Evolutionary conservation across 2,888 invertebrate genomes (phyloP).

Genomic region (Melieria crassipennis): DNA sequence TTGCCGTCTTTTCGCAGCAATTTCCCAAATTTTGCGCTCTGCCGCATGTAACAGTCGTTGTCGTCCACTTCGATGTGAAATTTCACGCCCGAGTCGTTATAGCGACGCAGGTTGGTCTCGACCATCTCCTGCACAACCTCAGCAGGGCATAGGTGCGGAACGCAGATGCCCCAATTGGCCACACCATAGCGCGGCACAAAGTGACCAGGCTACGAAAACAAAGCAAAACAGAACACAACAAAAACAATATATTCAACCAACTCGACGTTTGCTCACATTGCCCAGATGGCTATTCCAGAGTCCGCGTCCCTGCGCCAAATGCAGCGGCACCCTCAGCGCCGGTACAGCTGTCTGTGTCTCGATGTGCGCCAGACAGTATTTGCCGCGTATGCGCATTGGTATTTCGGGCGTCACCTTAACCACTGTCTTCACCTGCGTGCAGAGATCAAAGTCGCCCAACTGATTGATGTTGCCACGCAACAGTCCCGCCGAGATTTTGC

Average conservation of each 20-base stretch:
- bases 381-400: constrained; percentile 73
- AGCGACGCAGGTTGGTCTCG: constrained; percentile 70
- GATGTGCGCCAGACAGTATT: constrained; percentile 75
- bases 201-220: constrained; percentile 72
- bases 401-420: constrained; percentile 71
- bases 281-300: constrained; percentile 73
- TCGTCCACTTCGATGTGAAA: constrained; percentile 70
- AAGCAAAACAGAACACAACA: not conserved
- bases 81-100: constrained; percentile 70
- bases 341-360: constrained; percentile 71
- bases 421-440: constrained; percentile 68
- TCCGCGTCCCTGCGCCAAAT: constrained; percentile 73
- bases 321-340: constrained; percentile 72
- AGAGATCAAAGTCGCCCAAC: constrained; percentile 77
- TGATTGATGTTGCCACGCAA: constrained; percentile 78
- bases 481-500: constrained; percentile 76
- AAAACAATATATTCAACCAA: not conserved
- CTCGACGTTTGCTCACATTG: constrained; percentile 67
- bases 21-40: constrained; percentile 53
- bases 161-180: constrained; percentile 76
- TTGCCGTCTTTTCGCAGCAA: constrained; percentile 60
- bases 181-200: constrained; percentile 78
- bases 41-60: constrained; percentile 71
- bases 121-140: constrained; percentile 69
- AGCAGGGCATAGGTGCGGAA: constrained; percentile 73